Evolutionary conservation across 2,113 vertebrate genomes (phyloP).

Genomic region (Gymnogyps californianus): DNA sequence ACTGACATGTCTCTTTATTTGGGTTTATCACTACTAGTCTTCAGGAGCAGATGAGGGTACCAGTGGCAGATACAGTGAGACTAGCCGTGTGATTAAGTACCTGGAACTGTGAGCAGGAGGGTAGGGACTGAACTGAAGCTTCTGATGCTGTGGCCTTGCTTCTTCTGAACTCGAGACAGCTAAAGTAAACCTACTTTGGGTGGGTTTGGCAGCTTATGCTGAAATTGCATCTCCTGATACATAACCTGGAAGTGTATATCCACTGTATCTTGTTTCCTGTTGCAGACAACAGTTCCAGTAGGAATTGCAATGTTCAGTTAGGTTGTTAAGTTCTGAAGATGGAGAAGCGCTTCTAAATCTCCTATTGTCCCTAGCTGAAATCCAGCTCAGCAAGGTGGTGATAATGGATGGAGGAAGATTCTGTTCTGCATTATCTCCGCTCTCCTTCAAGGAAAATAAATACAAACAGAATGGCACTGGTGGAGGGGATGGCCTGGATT

Average conservation of each 20-base stretch:
- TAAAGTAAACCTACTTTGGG: background rate
- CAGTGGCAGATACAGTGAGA: background rate
- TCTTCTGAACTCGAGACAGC: background rate
- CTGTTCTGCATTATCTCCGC: background rate
- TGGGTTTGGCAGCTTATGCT: background rate
- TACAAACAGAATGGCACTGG: background rate
- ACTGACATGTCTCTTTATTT: background rate
- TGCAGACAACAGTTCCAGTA: background rate
- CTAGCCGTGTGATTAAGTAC: background rate
- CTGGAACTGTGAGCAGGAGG: background rate
- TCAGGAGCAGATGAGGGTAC: background rate
- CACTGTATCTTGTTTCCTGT: background rate
- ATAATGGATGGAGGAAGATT: background rate
- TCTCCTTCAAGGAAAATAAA: constrained; percentile 6
- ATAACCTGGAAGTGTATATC: background rate
- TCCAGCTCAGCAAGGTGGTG: background rate
- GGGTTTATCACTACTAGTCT: background rate
- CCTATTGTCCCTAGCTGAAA: background rate
- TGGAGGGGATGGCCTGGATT: background rate
- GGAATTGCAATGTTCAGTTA: background rate
- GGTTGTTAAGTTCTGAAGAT: background rate
- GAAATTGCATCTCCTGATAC: background rate
- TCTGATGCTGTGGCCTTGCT: background rate
- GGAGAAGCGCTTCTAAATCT: background rate
- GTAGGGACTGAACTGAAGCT: background rate